Evolutionary conservation across 1,140 invertebrate genomes (phyloP).

Genomic region (Diorhabda carinulata): DNA sequence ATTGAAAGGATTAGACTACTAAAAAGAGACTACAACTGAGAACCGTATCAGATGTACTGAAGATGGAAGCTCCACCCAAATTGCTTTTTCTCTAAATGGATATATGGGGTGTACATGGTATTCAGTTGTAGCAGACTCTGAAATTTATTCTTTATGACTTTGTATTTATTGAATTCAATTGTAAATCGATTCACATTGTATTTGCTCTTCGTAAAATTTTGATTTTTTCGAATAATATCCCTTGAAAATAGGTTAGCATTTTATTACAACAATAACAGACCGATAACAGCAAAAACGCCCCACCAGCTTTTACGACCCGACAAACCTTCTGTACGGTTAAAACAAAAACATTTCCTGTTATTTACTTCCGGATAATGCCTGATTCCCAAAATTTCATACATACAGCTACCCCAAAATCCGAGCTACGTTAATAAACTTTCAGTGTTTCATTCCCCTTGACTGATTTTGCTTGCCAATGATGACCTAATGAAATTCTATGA

Average conservation of each 20-base stretch:
- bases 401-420: slow-evolving; percentile 6
- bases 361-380: slow-evolving; percentile 1
- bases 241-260: not conserved
- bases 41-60: no score
- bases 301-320: not conserved
- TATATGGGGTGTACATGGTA: no score
- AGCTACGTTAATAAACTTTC: slow-evolving; percentile 28
- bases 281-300: slow-evolving; percentile 6
- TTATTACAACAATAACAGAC: not conserved
- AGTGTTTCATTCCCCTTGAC: slow-evolving; percentile 33
- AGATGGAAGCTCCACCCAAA: no score
- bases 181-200: no score
- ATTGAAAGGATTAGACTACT: no score
- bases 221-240: no score
- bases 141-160: no score
- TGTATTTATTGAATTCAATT: no score
- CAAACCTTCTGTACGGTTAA: slow-evolving; percentile 10
- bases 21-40: no score
- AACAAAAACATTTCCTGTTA: slow-evolving; percentile 2
- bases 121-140: no score
- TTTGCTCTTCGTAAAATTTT: no score
- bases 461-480: slow-evolving; percentile 33
- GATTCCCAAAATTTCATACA: not conserved
- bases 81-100: no score
- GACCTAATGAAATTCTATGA: slow-evolving; percentile 43